phyloP scores from a whole-genome alignment of 2,888 invertebrate genomes.

The Tenthredo notha region DNA sequence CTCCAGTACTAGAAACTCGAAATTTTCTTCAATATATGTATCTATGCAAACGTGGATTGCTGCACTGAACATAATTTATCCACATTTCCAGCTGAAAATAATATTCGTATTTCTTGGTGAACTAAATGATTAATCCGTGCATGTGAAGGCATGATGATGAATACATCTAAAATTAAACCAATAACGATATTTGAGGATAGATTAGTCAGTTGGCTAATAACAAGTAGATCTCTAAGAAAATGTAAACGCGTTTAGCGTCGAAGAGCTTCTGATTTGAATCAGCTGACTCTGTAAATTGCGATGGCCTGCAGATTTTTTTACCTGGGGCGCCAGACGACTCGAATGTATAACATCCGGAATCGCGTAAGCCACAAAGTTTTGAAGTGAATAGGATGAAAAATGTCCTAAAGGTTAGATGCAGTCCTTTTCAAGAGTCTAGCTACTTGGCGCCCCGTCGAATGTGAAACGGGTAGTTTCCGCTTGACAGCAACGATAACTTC shows the following conservation, averaged over 20 bases:
- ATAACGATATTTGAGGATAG: not conserved
- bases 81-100: not conserved
- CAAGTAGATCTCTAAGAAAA: not conserved
- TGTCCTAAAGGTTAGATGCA: slow-evolving; percentile 29
- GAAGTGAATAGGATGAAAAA: slow-evolving; percentile 36
- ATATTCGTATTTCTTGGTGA: not conserved
- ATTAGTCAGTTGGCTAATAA: not conserved
- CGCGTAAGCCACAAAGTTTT: slow-evolving; percentile 17
- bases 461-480: slow-evolving; percentile 39
- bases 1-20: not conserved
- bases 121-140: not conserved
- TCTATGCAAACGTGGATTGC: slow-evolving; percentile 5
- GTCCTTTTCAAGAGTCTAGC: slow-evolving; percentile 19
- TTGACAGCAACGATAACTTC: slow-evolving; percentile 35
- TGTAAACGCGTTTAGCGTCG: not conserved
- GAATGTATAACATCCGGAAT: slow-evolving; percentile 26
- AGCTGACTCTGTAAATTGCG: slow-evolving; percentile 23
- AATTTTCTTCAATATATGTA: not conserved
- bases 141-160: not conserved
- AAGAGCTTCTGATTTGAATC: slow-evolving; percentile 12
- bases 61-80: not conserved
- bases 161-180: not conserved
- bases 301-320: not conserved
- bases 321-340: slow-evolving; percentile 29
- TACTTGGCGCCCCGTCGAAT: slow-evolving; percentile 43